These are phyloP conservation scores for Silvanus unidentatus DNA, from an alignment of 2,888 invertebrate genomes.

Conservation along the genomic window DNA sequence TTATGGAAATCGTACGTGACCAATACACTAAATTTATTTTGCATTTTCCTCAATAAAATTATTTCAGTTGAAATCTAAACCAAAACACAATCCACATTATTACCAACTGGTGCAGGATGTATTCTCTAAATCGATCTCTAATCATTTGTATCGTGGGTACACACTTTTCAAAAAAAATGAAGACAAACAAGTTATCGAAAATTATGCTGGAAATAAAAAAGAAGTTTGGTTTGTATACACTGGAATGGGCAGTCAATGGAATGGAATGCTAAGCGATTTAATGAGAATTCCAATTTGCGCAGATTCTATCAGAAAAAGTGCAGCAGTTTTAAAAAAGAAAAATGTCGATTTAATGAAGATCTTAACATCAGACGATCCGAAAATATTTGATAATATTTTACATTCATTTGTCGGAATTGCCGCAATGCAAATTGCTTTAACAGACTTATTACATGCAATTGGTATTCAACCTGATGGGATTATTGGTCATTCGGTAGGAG, in stretches of 20 bases:
- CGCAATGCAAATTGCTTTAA: conserved; percentile 52
- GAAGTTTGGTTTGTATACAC: conserved; percentile 66
- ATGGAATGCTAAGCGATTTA: conserved; percentile 61
- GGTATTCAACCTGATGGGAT: conserved; percentile 67
- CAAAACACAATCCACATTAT: conserved; percentile 47
- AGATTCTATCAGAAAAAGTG: conserved; percentile 55
- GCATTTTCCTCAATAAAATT: too few species aligned
- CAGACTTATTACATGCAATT: conserved; percentile 54
- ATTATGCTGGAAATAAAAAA: conserved; percentile 40
- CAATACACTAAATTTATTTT: too few species aligned
- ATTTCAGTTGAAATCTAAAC: conserved; percentile 50
- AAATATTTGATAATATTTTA: conserved; percentile 59
- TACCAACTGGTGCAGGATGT: conserved; percentile 48
- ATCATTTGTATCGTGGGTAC: conserved; percentile 61
- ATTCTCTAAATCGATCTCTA: conserved; percentile 48
- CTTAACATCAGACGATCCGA: conserved; percentile 51
- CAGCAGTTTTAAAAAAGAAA: conserved; percentile 52
- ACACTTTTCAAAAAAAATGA: conserved; percentile 44
- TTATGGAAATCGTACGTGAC: conserved; percentile 53
- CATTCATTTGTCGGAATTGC: conserved; percentile 70
- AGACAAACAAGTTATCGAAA: conserved; percentile 37
- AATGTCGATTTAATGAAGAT: conserved; percentile 60
- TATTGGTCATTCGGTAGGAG: conserved; percentile 90
- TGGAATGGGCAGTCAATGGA: conserved; percentile 74
- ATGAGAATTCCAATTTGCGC: conserved; percentile 63